Conservation (phyloP, 1,140 invertebrate genomes). For the Danaus plexippus region DNA sequence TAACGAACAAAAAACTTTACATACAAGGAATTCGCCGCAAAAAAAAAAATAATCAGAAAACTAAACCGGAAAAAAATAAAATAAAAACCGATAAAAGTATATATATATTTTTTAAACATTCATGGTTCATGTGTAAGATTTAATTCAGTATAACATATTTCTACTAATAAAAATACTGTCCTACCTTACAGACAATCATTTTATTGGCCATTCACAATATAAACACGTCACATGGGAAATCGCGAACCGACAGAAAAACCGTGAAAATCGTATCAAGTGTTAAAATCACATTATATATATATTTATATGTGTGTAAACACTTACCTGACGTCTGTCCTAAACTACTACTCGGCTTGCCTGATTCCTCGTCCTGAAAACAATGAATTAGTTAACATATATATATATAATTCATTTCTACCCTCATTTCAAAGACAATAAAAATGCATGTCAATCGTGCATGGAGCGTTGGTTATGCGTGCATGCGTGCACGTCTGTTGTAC, state of each 20-base stretch:
- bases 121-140: slow-evolving; percentile 47
- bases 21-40: too few species aligned
- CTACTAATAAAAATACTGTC: slow-evolving; percentile 25
- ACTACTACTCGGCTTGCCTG: slow-evolving; percentile 55
- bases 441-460: too few species aligned
- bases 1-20: too few species aligned
- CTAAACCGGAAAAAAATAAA: slow-evolving; percentile 33
- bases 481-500: too few species aligned
- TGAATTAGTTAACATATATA: too few species aligned
- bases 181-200: slow-evolving; percentile 71
- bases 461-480: too few species aligned
- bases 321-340: slow-evolving; percentile 55
- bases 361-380: slow-evolving; percentile 49
- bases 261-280: too few species aligned
- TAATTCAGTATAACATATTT: too few species aligned
- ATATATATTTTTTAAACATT: slow-evolving; percentile 37
- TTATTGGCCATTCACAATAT: slow-evolving; percentile 61
- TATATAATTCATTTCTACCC: too few species aligned
- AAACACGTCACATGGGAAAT: slow-evolving; percentile 45
- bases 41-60: too few species aligned
- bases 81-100: slow-evolving; percentile 22
- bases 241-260: slow-evolving; percentile 3
- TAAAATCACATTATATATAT: slow-evolving; percentile 5
- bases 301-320: slow-evolving; percentile 24
- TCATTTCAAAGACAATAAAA: too few species aligned